These are phyloP conservation scores for Caenorhabditis zanzibari DNA, from an alignment of 2,888 invertebrate species.

Conservation along the genomic window DNA sequence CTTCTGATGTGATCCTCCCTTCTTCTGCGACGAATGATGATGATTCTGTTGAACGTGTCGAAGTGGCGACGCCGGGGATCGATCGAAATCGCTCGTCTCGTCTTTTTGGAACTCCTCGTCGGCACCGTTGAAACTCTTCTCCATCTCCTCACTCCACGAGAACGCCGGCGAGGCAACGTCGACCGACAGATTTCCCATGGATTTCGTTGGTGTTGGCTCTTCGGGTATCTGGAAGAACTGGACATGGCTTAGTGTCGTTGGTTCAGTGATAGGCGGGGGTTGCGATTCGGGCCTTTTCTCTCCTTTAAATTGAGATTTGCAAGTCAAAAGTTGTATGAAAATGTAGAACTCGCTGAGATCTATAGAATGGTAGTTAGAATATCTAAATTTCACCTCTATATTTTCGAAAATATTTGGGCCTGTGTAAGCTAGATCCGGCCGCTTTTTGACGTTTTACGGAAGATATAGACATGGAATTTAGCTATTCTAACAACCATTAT, in stretches of 20 bases:
- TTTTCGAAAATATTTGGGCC: no score
- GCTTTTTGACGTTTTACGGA: no score
- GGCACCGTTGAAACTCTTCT: conserved; percentile 53
- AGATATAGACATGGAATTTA: no score
- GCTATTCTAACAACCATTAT: no score
- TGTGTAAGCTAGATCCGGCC: no score
- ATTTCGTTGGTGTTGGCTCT: conserved; percentile 65
- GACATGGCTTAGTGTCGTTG: not conserved
- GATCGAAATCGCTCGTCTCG: conserved; percentile 56
- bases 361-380: no score
- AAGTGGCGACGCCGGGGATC: conserved; percentile 45
- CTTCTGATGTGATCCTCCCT: conserved; percentile 19
- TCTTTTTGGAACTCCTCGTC: conserved; percentile 28
- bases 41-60: conserved; percentile 5
- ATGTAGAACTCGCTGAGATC: no score
- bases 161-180: conserved; percentile 55
- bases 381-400: no score
- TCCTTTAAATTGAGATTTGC: no score
- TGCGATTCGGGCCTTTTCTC: no score
- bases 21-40: conserved; percentile 30
- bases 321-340: no score
- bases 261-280: not conserved
- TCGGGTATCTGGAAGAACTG: conserved; percentile 58
- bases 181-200: conserved; percentile 38
- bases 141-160: conserved; percentile 75